These are phyloP conservation scores for Orthonyx spaldingii DNA, from an alignment of 2,113 vertebrate genomes.

Conservation along the genomic window DNA sequence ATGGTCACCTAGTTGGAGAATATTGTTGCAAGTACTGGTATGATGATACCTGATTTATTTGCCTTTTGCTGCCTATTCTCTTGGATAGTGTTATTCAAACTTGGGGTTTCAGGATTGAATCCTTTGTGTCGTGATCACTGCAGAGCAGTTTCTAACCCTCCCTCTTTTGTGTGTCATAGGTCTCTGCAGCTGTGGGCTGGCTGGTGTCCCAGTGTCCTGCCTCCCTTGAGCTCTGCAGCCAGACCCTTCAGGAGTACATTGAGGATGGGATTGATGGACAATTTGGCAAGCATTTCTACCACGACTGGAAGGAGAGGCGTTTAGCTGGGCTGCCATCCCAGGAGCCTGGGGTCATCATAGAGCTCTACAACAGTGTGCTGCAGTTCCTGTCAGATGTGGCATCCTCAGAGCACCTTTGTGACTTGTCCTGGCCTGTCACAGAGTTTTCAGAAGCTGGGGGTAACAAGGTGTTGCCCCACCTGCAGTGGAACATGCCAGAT, in stretches of 20 bases:
- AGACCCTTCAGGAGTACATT: constrained; percentile 82
- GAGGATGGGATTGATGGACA: constrained; percentile 80
- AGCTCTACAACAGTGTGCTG: constrained; percentile 85
- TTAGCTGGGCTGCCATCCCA: constrained; percentile 72
- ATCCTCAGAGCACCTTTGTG: constrained; percentile 75
- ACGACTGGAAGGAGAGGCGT: constrained; percentile 75
- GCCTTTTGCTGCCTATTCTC: not conserved
- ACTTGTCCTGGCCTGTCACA: constrained; percentile 85
- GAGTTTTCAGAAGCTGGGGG: constrained; percentile 81
- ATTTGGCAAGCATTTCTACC: constrained; percentile 80
- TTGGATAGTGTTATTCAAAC: not conserved
- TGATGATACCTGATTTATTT: not conserved
- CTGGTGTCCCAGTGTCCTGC: constrained; percentile 76
- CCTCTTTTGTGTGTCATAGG: constrained; percentile 34
- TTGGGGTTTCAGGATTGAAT: not conserved
- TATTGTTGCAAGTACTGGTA: not conserved
- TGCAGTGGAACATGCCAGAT: constrained; percentile 80
- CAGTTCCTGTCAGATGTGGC: constrained; percentile 77
- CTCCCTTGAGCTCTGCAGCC: constrained; percentile 75
- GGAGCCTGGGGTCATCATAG: constrained; percentile 76
- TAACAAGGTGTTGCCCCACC: constrained; percentile 78
- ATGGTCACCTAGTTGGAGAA: not conserved
- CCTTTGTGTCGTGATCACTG: not conserved
- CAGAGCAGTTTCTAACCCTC: not conserved
- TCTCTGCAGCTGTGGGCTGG: constrained; percentile 81